Evolutionary conservation across 2,797 vertebrate genomes (phyloP), one percentile per base, ranked within the genome.

Genomic region (Microctenopoma steveboyesi): DNA sequence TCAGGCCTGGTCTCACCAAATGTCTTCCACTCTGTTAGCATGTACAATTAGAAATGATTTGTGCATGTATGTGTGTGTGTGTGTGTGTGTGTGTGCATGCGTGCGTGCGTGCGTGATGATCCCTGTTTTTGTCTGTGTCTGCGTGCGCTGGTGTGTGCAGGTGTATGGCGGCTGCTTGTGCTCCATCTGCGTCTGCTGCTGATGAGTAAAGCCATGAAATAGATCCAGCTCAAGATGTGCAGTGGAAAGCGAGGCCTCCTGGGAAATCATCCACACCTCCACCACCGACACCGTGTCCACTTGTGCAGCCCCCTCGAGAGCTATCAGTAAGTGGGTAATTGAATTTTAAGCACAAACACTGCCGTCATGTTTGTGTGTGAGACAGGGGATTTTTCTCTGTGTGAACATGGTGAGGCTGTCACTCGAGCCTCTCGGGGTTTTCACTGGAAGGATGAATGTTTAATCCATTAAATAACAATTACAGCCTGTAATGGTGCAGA

Each of bases 321-420:
- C 95, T 95, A 96, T 98, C 96, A 97, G 96, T 97, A 96, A 95
- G 95, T 94, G 94, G 96, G 96, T 97, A 97, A 98, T 97, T 98
- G 96, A 98, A 98, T 97, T 96, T 97, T 95, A 95, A 97, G 95
- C 94, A 95, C 96, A 97, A 98, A 97, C 95, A 96, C 86, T 82
- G 79, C 77, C 51, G 67, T 89, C 83, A 87, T 16, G 72, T 28
- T 68, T 47, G 57, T 64, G 51, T 65, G 76, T 48, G 64, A 63
- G 80, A 42, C 58, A 59, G 93, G 92, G 95, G 94, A 81, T 93
- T 94, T 87, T 91, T 86, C 85, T 85, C 67, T 58, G 88, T 86
- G 93, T 90, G 91, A 92, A 94, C 93, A 93, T 82, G 92, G 85
- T 40, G 86, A 76, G 76, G 84, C 86, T 90, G 88, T 91, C 85